phyloP scores from a whole-genome alignment of 2,113 vertebrate species.

The Anhinga rufa region DNA sequence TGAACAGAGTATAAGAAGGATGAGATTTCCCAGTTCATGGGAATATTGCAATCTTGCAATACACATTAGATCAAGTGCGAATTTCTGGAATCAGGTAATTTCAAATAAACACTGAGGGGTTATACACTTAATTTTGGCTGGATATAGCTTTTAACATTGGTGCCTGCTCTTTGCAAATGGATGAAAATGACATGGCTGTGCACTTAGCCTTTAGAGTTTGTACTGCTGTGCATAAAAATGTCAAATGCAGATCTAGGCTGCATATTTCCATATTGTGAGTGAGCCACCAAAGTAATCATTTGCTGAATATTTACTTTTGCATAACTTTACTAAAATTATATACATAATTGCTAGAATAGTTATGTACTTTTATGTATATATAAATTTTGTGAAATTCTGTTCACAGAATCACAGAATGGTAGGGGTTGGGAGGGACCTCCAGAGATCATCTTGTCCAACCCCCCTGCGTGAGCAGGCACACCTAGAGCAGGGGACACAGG shows the following conservation, averaged over 20 bases:
- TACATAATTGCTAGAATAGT: neutral
- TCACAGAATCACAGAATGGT: neutral
- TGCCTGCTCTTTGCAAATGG: neutral
- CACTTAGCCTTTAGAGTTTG: neutral
- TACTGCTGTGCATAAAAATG: neutral
- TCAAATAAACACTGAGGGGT: neutral
- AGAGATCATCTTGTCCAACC: no score
- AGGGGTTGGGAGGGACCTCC: no score
- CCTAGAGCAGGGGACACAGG: no score
- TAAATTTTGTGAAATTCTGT: neutral
- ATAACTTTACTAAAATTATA: neutral
- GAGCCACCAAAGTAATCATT: neutral
- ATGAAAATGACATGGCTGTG: neutral
- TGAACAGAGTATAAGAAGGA: neutral
- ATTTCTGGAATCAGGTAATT: neutral
- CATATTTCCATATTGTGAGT: neutral
- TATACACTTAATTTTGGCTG: neutral
- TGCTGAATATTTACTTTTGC: neutral
- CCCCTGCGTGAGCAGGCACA: no score
- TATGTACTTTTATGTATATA: neutral
- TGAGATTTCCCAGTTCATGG: neutral
- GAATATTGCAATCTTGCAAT: neutral
- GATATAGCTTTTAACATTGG: neutral
- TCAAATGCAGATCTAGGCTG: neutral
- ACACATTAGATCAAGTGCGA: fast-evolving